Evolutionary conservation across 2,113 vertebrate species (phyloP), one percentile per base, ranked within the genome.

Genomic region (Halcyon senegalensis): DNA sequence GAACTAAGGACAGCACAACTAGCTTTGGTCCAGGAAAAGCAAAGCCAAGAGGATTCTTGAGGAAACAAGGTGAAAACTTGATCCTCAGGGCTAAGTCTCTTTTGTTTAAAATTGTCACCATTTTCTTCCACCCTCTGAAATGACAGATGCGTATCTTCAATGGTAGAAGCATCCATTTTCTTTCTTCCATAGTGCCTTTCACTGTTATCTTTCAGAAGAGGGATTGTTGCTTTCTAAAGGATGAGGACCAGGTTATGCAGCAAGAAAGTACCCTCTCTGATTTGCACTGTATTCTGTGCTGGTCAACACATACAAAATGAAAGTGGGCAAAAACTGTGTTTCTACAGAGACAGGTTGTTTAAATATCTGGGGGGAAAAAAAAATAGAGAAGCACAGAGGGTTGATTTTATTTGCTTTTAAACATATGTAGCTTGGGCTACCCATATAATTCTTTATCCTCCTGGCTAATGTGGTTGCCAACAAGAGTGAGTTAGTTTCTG

Each of bases 401-500:
- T 91, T 74, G 21, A 16, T 16, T 69, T 91, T 77, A 31, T 53
- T 79, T 70, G 53, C 19, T 94, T 84, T 82, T 70, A 92, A 80
- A 59, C 41, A 33, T 46, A 37, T 5, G 17, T 39, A 30, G 23
- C 75, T 74, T 93, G 68, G 44, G 37, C 20, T 84, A 68, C 76
- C 33, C 68, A 25, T 33, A 50, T 55, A 77, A 74, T 90, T 93
- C 50, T 84, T 90, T 63, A 72, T 90, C 16, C n/a, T 90, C 18
- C 56, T 90, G 79, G 60, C 43, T 91, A 87, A 79, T 33, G 60
- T 64, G 66, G 64, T 89, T 89, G 56, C 77, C 85, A 93, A 77
- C 68, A 80, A 37, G 77, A 90, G 72, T 13, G 39, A 90, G 51
- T 84, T 81, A 78, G 73, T 51, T 96, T 96, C 94, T 97, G 88